phyloP scores from a whole-genome alignment of 2,888 invertebrate genomes.

The Drosophila subquinaria region DNA sequence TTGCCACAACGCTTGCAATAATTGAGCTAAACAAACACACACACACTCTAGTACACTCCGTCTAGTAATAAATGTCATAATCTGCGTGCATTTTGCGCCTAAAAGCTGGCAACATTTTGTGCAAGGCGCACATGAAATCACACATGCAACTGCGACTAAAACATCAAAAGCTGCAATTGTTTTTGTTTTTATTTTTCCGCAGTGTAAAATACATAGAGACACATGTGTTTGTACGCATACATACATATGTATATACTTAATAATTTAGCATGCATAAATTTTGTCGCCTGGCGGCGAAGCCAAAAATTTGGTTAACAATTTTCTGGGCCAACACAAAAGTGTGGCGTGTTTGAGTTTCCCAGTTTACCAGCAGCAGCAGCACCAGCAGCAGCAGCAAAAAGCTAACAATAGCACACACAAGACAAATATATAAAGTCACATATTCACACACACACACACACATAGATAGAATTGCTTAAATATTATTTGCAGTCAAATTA shows the following conservation, averaged over 20 bases:
- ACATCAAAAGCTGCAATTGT: constrained; percentile 19
- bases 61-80: constrained; percentile 46
- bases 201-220: constrained; percentile 31
- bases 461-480: constrained; percentile 50
- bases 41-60: background rate
- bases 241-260: constrained; percentile 26
- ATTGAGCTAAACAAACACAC: constrained; percentile 25
- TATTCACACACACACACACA: constrained; percentile 16
- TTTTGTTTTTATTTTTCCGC: constrained; percentile 22
- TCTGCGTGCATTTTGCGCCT: constrained; percentile 64
- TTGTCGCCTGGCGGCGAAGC: constrained; percentile 56
- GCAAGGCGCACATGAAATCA: constrained; percentile 44
- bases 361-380: constrained; percentile 32
- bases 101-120: constrained; percentile 64
- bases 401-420: constrained; percentile 63
- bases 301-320: constrained; percentile 74
- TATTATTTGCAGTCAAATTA: constrained; percentile 81
- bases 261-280: constrained; percentile 74
- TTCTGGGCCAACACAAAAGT: constrained; percentile 67
- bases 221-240: background rate
- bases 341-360: constrained; percentile 74
- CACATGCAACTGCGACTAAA: constrained; percentile 26
- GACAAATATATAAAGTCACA: constrained; percentile 55
- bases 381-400: constrained; percentile 40
- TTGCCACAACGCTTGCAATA: constrained; percentile 47